Percentiles rank a stretch among this genome's conserved stretches.
These are phyloP conservation scores for Prietella phreatophila DNA, from an alignment of 2,113 vertebrate species.

Conservation along the genomic window DNA sequence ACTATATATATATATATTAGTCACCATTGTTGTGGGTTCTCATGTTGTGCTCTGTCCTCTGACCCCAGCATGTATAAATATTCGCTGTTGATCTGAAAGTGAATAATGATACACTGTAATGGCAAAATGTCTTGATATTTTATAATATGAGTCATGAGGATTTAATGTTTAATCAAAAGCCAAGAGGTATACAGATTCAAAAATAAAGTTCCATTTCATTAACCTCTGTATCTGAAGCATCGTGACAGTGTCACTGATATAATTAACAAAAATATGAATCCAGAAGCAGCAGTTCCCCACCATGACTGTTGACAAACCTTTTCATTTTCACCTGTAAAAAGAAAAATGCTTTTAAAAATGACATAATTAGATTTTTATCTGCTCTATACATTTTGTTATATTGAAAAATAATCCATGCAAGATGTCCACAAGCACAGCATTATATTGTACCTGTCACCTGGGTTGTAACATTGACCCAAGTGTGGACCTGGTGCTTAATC, in stretches of 20 bases:
- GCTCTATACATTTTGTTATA: neutral
- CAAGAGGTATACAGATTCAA: neutral
- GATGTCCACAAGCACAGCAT: neutral
- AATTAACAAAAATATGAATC: slow-evolving; percentile 67
- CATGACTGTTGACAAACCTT: slow-evolving; percentile 60
- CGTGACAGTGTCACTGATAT: slow-evolving; percentile 60
- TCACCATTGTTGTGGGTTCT: neutral
- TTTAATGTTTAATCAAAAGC: neutral
- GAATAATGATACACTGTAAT: neutral
- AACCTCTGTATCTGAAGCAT: slow-evolving; percentile 67
- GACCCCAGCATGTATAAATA: neutral
- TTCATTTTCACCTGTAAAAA: slow-evolving; percentile 61
- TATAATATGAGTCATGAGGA: no score
- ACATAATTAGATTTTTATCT: neutral
- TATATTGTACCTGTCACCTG: slow-evolving; percentile 56
- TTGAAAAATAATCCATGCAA: neutral
- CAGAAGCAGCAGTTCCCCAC: slow-evolving; percentile 71
- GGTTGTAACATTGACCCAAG: slow-evolving; percentile 66
- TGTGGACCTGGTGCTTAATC: slow-evolving; percentile 63
- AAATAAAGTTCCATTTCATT: neutral
- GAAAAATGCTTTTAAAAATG: neutral
- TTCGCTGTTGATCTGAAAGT: neutral
- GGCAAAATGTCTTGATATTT: neutral
- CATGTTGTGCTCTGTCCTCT: neutral
- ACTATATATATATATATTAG: neutral